Conservation (phyloP, 2,113 vertebrate species). For the Ia io region DNA sequence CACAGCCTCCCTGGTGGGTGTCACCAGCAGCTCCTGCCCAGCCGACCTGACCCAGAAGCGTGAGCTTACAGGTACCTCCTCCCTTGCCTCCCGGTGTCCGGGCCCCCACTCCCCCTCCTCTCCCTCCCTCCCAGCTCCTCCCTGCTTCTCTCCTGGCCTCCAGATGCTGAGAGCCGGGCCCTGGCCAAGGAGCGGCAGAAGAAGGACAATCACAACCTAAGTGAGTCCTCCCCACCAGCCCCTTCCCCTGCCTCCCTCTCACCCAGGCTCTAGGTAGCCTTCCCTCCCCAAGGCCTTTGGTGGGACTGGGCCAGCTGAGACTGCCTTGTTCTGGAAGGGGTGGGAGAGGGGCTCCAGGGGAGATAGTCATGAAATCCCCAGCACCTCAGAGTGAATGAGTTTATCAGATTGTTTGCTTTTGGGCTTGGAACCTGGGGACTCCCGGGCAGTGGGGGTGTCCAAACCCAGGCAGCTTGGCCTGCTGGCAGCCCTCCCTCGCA, state of each 20-base stretch:
- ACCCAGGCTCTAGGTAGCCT: not conserved
- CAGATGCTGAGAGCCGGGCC: constrained; percentile 92
- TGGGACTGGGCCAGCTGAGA: accelerated
- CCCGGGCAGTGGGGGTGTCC: not conserved
- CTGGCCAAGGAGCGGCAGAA: constrained; percentile 97
- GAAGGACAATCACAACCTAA: constrained; percentile 99
- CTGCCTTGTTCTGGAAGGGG: not conserved
- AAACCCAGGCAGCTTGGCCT: not conserved
- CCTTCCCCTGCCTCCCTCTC: not conserved
- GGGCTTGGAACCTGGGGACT: not conserved
- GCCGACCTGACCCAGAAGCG: constrained; percentile 95
- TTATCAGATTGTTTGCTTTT: not conserved
- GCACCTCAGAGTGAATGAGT: not conserved
- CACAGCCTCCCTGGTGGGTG: constrained; percentile 90
- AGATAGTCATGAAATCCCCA: not conserved
- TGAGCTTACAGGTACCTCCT: constrained; percentile 90
- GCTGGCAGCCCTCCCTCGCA: not conserved
- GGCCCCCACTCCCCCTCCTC: accelerated
- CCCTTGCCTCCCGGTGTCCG: accelerated
- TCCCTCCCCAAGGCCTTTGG: not conserved
- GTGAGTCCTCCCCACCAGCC: constrained; percentile 81
- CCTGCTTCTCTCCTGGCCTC: constrained; percentile 49
- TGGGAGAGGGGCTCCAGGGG: not conserved
- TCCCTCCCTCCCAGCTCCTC: not conserved
- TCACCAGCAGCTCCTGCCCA: constrained; percentile 98